phyloP scores from a whole-genome alignment of 2,797 vertebrate species.

The Halcyon smyrnensis region DNA sequence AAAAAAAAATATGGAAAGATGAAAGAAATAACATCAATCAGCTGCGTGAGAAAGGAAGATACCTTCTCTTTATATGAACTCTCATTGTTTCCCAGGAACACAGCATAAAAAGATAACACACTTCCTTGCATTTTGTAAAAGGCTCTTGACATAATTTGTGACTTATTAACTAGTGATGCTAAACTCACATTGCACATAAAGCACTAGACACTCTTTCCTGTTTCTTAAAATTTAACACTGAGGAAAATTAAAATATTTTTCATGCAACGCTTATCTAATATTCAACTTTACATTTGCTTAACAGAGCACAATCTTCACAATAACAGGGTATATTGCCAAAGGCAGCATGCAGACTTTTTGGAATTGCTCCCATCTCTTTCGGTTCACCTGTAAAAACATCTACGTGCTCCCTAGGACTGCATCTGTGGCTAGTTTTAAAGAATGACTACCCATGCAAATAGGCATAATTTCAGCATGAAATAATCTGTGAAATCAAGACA shows the following conservation, averaged over 20 bases:
- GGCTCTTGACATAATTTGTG: conserved; percentile 74
- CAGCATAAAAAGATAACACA: conserved; percentile 72
- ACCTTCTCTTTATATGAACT: conserved; percentile 73
- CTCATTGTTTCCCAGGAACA: conserved; percentile 78
- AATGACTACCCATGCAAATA: conserved; percentile 87
- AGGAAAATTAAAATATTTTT: conserved; percentile 77
- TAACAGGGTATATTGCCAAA: conserved; percentile 86
- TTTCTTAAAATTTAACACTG: conserved; percentile 74
- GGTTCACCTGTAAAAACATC: conserved; percentile 91
- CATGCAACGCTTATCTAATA: conserved; percentile 80
- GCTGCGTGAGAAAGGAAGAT: conserved; percentile 71
- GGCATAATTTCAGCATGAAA: conserved; percentile 85
- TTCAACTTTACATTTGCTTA: conserved; percentile 84
- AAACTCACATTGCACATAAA: conserved; percentile 57
- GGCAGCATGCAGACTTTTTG: conserved; percentile 84
- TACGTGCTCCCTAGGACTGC: conserved; percentile 84
- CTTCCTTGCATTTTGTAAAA: conserved; percentile 77
- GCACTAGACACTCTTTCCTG: conserved; percentile 52
- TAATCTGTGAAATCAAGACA: conserved; percentile 78
- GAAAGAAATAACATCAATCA: conserved; percentile 72
- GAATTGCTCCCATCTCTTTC: conserved; percentile 85
- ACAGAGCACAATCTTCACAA: conserved; percentile 85
- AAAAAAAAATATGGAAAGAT: conserved; percentile 65
- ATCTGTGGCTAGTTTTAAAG: conserved; percentile 87
- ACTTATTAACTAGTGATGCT: conserved; percentile 74